Conservation (phyloP, 2,888 invertebrate genomes). For the Perdita meconis region DNA sequence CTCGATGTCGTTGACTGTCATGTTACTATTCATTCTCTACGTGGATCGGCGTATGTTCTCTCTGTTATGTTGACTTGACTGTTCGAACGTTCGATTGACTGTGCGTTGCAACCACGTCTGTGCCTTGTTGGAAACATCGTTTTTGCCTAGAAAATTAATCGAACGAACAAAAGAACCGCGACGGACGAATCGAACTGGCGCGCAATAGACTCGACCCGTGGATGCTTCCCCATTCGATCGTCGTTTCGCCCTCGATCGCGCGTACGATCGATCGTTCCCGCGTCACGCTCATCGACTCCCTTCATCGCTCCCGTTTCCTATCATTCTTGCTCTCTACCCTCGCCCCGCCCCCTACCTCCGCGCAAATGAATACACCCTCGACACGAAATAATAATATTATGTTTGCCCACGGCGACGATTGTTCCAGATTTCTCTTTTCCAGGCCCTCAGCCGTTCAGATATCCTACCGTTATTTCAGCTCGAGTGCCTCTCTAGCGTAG, state of each 20-base stretch:
- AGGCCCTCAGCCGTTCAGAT: no score
- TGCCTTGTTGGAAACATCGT: conserved; percentile 70
- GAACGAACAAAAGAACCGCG: conserved; percentile 33
- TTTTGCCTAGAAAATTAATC: conserved; percentile 39
- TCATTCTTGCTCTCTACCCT: no score
- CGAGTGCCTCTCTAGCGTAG: no score
- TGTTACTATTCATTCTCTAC: conserved; percentile 63
- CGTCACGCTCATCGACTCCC: no score
- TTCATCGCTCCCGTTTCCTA: no score
- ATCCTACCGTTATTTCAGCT: no score
- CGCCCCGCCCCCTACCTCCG: no score
- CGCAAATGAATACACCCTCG: no score
- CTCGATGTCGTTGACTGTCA: conserved; percentile 80
- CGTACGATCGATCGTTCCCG: conserved; percentile 35
- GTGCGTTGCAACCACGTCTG: conserved; percentile 70
- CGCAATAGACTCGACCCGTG: conserved; percentile 39
- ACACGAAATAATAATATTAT: no score
- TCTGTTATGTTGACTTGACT: conserved; percentile 67
- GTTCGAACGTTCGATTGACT: conserved; percentile 72
- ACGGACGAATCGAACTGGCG: conserved; percentile 28
- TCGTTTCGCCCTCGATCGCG: conserved; percentile 15
- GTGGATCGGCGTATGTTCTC: conserved; percentile 31
- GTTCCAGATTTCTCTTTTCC: no score
- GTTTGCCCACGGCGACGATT: no score
- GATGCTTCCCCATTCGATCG: conserved; percentile 36